Base-by-base conservation (phyloP, 2,797 vertebrate species). In the Eidolon dupreanum region DNA sequence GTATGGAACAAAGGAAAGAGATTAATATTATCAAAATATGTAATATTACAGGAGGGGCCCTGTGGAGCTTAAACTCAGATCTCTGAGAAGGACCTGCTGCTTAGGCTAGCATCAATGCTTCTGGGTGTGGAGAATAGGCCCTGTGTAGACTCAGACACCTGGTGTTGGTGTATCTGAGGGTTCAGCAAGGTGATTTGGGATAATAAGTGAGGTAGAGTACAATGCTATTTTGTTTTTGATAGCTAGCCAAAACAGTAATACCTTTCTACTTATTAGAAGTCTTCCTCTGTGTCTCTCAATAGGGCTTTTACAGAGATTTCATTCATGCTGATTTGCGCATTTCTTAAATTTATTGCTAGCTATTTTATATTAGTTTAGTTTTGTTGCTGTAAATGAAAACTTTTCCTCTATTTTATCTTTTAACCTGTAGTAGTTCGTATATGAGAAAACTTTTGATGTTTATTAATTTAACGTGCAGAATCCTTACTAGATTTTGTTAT, bases 401-500 rank as follows among this genome's bases (percentile, higher is more conserved):
- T 66, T 65, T 82, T 63, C 4, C 33, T 78, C 53, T 71, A 6
- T 20, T 68, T 74, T 86, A 46, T 63, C 63, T 79, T 83, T 57
- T 88, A 81, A 55, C 31, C 74, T 26, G 26, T 73, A 63, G 46
- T 81, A 63, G 36, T 55, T 75, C 65, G 26, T 73, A 73, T 53
- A n/a, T n/a, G 65, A 79, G 17, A 90, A 91, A 36, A 24, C 36
- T 94, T 51, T 73, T 77, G 61, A 57, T 68, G 16, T 90, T 90
- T 84, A 84, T 59, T 84, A 83, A 89, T 68, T 38, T 83, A 89
- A 68, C 16, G 26, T 38, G 49, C 26, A 83, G 70, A 83, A 94
- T 77, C 41, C 59, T 94, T 84, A n/a, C 20, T 94, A 66, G 51
- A 59, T 83, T 77, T 68, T 79, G 51, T 86, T 93, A 73, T 16